Conservation (phyloP, 2,797 vertebrate genomes). For the Pipistrellus pipistrellus region DNA sequence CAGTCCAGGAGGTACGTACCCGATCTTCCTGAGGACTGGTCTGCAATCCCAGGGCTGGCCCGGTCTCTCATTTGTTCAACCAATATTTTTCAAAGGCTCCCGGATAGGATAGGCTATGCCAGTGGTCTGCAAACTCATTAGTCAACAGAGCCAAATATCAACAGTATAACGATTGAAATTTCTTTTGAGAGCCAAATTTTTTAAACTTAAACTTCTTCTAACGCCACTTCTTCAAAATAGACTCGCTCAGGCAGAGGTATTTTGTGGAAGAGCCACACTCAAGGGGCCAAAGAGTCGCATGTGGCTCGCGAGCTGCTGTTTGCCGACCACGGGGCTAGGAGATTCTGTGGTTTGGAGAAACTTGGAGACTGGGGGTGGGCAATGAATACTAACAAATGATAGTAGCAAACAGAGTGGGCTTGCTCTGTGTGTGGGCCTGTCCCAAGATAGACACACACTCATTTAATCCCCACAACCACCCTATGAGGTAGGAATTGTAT, state of each 20-base stretch:
- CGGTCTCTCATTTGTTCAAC: neutral
- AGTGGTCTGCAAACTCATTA: no score
- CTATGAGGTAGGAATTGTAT: neutral
- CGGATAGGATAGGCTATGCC: no score
- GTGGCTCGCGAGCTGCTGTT: no score
- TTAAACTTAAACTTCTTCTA: no score
- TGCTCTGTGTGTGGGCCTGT: neutral
- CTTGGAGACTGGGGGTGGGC: neutral
- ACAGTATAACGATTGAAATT: no score
- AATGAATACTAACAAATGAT: neutral
- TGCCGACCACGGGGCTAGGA: no score
- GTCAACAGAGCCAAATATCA: no score
- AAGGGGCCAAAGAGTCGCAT: no score
- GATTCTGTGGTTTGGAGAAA: neutral
- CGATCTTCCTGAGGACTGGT: neutral
- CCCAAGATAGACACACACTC: neutral
- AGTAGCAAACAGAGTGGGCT: neutral
- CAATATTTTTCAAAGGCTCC: neutral
- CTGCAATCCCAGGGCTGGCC: neutral
- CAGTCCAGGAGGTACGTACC: constrained; percentile 91
- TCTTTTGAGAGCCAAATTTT: no score
- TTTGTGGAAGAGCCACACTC: no score
- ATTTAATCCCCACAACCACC: neutral
- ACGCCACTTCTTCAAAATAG: no score
- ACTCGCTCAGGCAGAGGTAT: no score